These are phyloP conservation scores for Embiotoca jacksoni DNA, from an alignment of 2,113 vertebrate species.

Conservation along the genomic window DNA sequence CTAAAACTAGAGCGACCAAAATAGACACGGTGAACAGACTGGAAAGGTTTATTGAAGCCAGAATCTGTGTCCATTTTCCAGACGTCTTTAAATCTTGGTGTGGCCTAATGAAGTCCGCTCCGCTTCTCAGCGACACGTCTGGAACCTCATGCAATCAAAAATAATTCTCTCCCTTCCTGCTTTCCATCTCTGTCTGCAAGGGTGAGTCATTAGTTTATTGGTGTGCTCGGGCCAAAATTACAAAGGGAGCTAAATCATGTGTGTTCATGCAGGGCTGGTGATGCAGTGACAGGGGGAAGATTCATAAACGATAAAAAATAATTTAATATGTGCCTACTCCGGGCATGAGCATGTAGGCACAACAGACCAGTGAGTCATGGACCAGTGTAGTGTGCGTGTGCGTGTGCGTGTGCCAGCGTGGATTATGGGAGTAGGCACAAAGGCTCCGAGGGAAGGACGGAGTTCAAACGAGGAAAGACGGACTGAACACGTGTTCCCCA, in stretches of 20 bases:
- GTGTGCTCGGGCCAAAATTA: slow-evolving; percentile 62
- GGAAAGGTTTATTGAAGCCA: neutral
- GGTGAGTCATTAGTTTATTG: slow-evolving; percentile 68
- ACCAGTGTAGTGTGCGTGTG: slow-evolving; percentile 4
- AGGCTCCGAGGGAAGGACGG: slow-evolving; percentile 23
- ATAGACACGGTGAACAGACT: neutral
- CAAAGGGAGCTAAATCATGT: slow-evolving; percentile 63
- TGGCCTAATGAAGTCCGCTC: slow-evolving; percentile 51
- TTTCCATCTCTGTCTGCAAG: slow-evolving; percentile 53
- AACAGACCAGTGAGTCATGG: slow-evolving; percentile 64
- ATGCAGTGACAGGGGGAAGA: slow-evolving; percentile 44
- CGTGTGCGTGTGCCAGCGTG: slow-evolving; percentile 26
- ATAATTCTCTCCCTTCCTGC: slow-evolving; percentile 37
- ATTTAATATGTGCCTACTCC: slow-evolving; percentile 51
- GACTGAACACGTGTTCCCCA: slow-evolving; percentile 18
- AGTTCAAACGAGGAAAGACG: slow-evolving; percentile 41
- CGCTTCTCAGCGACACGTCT: slow-evolving; percentile 45
- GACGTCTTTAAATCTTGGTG: slow-evolving; percentile 36
- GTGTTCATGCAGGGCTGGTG: slow-evolving; percentile 47
- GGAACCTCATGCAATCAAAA: slow-evolving; percentile 51
- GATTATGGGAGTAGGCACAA: slow-evolving; percentile 37
- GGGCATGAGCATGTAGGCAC: slow-evolving; percentile 61
- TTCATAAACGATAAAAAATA: slow-evolving; percentile 48
- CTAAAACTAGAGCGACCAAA: slow-evolving; percentile 4
- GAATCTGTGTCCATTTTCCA: slow-evolving; percentile 17